Percentiles rank a stretch among this genome's conserved stretches.
Evolutionary conservation across 2,888 invertebrate genomes (phyloP).

Genomic region (Dione vanillae): DNA sequence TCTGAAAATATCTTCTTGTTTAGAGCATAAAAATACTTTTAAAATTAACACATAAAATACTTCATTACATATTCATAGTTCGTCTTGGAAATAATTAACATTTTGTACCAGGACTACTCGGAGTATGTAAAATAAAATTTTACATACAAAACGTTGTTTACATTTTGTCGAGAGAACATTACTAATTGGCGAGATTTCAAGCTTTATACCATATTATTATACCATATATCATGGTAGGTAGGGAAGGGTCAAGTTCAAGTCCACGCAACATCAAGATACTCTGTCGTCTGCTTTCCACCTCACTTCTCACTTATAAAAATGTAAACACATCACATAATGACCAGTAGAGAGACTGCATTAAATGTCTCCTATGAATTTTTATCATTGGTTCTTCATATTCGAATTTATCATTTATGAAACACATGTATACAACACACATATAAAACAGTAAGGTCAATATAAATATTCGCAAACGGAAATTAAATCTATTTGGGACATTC

Average conservation of each 20-base stretch:
- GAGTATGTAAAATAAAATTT: background rate
- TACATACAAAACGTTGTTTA: too few relatives aligned
- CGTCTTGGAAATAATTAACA: background rate
- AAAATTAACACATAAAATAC: constrained; percentile 9
- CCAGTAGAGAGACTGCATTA: too few relatives aligned
- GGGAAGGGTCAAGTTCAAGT: too few relatives aligned
- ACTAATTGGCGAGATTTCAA: too few relatives aligned
- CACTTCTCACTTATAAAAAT: too few relatives aligned
- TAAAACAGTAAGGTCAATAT: background rate
- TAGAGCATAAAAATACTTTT: constrained; percentile 12
- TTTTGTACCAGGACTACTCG: background rate
- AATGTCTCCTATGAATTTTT: too few relatives aligned
- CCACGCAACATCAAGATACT: too few relatives aligned
- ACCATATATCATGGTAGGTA: too few relatives aligned
- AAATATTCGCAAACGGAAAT: background rate
- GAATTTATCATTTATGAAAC: background rate
- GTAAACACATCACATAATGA: too few relatives aligned
- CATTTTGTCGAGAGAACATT: too few relatives aligned
- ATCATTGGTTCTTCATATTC: background rate
- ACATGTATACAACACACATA: background rate
- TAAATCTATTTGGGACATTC: background rate
- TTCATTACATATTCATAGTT: background rate
- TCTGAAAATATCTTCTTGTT: constrained; percentile 48
- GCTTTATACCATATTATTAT: too few relatives aligned
- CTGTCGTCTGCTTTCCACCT: too few relatives aligned